Conservation (phyloP, 2,888 invertebrate species). For the Congeria kusceri region DNA sequence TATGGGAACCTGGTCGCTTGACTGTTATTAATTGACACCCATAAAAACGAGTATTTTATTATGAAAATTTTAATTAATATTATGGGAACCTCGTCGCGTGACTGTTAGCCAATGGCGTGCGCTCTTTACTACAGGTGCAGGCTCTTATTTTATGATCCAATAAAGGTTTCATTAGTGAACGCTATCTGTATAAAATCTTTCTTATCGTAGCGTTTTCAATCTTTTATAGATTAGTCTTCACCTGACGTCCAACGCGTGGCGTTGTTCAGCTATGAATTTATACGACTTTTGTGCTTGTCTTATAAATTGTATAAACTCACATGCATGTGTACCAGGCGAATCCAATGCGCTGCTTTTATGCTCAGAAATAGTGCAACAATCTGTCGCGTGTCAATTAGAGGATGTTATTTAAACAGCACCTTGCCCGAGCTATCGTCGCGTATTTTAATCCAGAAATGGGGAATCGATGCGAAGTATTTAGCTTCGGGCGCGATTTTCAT, state of each 20-base stretch:
- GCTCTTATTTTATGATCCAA: constrained; percentile 43
- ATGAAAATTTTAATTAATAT: too few relatives aligned
- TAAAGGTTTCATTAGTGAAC: constrained; percentile 52
- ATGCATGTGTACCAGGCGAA: background rate
- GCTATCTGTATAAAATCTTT: constrained; percentile 40
- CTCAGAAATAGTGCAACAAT: background rate
- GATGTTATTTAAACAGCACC: constrained; percentile 18
- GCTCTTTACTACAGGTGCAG: constrained; percentile 23
- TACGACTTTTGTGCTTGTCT: background rate
- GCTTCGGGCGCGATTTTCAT: constrained; percentile 28
- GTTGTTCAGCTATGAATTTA: constrained; percentile 20
- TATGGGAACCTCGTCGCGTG: background rate
- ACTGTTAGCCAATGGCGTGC: background rate
- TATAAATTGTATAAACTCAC: too few relatives aligned
- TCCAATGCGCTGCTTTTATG: constrained; percentile 5
- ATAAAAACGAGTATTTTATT: too few relatives aligned
- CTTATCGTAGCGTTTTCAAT: constrained; percentile 44
- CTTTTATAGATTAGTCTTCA: constrained; percentile 44
- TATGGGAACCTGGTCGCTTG: background rate
- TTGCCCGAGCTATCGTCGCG: background rate
- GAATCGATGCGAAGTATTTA: constrained; percentile 30
- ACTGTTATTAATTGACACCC: background rate
- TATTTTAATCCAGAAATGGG: constrained; percentile 7
- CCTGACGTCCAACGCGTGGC: constrained; percentile 56
- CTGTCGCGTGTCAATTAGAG: constrained; percentile 15